Conservation (phyloP, 1,140 invertebrate species). For the Aricia agestis region DNA sequence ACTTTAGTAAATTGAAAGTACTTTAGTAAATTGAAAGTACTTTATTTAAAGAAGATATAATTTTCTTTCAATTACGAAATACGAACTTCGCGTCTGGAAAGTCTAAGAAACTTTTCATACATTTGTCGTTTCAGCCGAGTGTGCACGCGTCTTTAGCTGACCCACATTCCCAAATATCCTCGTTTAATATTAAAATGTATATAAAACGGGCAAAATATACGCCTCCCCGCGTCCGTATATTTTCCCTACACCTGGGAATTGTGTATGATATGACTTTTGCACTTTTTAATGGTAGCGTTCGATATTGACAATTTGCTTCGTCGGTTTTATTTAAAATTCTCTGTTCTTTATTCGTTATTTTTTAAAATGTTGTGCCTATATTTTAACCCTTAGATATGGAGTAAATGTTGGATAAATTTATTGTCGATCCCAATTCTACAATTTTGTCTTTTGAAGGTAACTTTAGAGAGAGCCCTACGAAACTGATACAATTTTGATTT, state of each 20-base stretch:
- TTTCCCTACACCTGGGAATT: neutral
- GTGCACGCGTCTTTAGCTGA: neutral
- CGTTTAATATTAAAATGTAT: conserved; percentile 13
- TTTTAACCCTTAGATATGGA: too few relatives aligned
- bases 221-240: neutral
- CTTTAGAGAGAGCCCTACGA: too few relatives aligned
- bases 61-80: too few relatives aligned
- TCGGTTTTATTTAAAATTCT: neutral
- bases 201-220: conserved; percentile 9
- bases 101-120: neutral
- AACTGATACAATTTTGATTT: too few relatives aligned
- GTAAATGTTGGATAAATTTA: too few relatives aligned
- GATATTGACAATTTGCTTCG: neutral
- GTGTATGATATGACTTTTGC: neutral
- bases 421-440: too few relatives aligned
- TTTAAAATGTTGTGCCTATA: too few relatives aligned
- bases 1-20: too few relatives aligned
- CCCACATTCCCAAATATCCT: conserved; percentile 1
- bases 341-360: neutral
- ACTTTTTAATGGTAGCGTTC: neutral
- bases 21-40: too few relatives aligned
- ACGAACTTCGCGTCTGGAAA: too few relatives aligned
- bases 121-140: neutral
- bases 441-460: too few relatives aligned
- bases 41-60: too few relatives aligned